These are phyloP conservation scores for Cottus gobio DNA, from an alignment of 2,113 vertebrate species.

Conservation along the genomic window DNA sequence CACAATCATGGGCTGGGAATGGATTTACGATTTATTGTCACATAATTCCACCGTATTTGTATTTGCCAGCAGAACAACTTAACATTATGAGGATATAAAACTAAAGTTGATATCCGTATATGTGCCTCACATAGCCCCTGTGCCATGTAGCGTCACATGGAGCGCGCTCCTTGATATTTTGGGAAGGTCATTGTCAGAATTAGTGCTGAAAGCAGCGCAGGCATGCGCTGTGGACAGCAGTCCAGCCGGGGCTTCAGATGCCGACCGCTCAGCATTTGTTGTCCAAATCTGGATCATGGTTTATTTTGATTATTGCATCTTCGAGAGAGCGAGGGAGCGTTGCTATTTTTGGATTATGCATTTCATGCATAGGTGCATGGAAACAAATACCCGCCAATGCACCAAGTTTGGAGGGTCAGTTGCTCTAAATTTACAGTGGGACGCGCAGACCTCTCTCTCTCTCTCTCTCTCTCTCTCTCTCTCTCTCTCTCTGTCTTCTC, in stretches of 20 bases:
- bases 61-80: neutral
- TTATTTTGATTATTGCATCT: neutral
- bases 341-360: neutral
- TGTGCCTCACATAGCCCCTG: neutral
- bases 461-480: neutral
- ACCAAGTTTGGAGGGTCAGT: slow-evolving; percentile 51
- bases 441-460: slow-evolving; percentile 44
- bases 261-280: slow-evolving; percentile 28
- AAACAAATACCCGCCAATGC: slow-evolving; percentile 47
- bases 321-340: neutral
- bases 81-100: neutral
- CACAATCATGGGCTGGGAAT: neutral
- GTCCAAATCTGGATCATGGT: neutral
- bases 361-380: neutral
- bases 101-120: slow-evolving; percentile 44
- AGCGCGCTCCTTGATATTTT: slow-evolving; percentile 68
- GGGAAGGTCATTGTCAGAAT: slow-evolving; percentile 83
- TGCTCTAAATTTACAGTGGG: slow-evolving; percentile 58
- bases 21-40: neutral
- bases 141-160: slow-evolving; percentile 35
- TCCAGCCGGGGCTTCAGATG: slow-evolving; percentile 35
- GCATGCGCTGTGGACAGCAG: slow-evolving; percentile 56
- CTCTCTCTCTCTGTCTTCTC: slow-evolving; percentile 1
- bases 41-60: neutral
- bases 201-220: slow-evolving; percentile 62